phyloP scores from a whole-genome alignment of 2,888 invertebrate species.

The Nomada fabriciana region DNA sequence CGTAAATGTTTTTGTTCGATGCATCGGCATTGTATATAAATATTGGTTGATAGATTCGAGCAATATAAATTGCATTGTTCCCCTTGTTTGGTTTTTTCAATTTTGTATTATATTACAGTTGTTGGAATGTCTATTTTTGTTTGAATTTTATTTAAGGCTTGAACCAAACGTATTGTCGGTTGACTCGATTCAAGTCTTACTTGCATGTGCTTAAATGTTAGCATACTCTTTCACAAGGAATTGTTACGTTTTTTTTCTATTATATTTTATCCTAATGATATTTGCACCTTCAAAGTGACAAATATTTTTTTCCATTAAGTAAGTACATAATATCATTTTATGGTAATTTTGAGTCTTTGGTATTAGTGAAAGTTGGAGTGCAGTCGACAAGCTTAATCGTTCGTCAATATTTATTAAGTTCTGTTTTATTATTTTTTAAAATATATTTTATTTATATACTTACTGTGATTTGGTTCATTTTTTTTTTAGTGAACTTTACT shows the following conservation, averaged over 20 bases:
- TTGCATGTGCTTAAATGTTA: slow-evolving; percentile 30
- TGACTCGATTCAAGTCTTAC: not conserved
- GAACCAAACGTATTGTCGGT: not conserved
- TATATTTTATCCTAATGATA: not conserved
- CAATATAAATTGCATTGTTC: not conserved
- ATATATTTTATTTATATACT: not conserved
- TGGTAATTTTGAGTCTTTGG: not conserved
- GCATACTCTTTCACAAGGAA: not conserved
- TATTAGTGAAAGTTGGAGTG: not conserved
- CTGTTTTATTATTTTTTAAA: slow-evolving; percentile 1
- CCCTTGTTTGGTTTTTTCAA: slow-evolving; percentile 5
- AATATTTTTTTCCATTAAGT: not conserved
- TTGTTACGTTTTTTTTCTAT: not conserved
- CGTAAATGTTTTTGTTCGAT: not conserved
- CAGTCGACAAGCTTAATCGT: not conserved
- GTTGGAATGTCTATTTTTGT: slow-evolving; percentile 4
- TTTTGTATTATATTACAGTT: not conserved
- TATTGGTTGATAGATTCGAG: not conserved
- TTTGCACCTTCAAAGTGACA: slow-evolving; percentile 5
- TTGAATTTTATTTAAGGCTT: slow-evolving; percentile 15
- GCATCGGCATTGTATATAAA: slow-evolving; percentile 4
- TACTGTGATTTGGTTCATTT: not conserved
- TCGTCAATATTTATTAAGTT: not conserved
- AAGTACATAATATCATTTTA: not conserved
- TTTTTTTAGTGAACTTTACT: not conserved